Evolutionary conservation across 2,888 invertebrate genomes (phyloP).

Genomic region (Drosophila basisetae): DNA sequence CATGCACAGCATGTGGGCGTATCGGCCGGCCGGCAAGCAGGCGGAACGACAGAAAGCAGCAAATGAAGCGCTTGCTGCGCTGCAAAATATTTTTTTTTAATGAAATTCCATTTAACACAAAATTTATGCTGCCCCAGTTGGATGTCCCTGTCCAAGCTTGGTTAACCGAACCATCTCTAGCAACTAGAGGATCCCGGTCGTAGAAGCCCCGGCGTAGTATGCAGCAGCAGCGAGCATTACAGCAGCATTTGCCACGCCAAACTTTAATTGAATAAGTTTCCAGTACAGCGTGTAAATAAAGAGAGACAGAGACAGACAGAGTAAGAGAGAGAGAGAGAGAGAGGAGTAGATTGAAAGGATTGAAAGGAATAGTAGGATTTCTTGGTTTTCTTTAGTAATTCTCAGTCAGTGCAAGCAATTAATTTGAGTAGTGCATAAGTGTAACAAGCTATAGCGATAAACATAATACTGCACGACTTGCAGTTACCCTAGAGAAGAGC

Average conservation of each 20-base stretch:
- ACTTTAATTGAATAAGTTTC: conserved; percentile 80
- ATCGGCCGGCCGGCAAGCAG: not conserved
- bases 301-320: not conserved
- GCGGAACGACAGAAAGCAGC: conserved; percentile 7
- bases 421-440: conserved; percentile 61
- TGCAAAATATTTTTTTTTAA: conserved; percentile 77
- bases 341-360: not conserved
- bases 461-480: not conserved
- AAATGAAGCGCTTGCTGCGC: conserved; percentile 63
- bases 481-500: conserved; percentile 9
- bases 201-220: not conserved
- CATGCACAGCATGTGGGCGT: conserved; percentile 35
- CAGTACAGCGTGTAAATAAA: conserved; percentile 28
- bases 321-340: not conserved
- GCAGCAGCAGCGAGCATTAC: conserved; percentile 36
- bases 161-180: conserved; percentile 6
- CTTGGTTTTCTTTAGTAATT: conserved; percentile 34
- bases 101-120: conserved; percentile 74
- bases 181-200: not conserved
- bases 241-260: conserved; percentile 61
- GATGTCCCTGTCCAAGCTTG: conserved; percentile 19
- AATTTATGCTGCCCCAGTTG: conserved; percentile 63
- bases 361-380: conserved; percentile 31
- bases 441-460: conserved; percentile 17
- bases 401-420: conserved; percentile 55